A percentile compares a stretch with the other conserved stretches of the same genome.
phyloP scores from a whole-genome alignment of 2,797 vertebrate species.

The Sarcoramphus papa region DNA sequence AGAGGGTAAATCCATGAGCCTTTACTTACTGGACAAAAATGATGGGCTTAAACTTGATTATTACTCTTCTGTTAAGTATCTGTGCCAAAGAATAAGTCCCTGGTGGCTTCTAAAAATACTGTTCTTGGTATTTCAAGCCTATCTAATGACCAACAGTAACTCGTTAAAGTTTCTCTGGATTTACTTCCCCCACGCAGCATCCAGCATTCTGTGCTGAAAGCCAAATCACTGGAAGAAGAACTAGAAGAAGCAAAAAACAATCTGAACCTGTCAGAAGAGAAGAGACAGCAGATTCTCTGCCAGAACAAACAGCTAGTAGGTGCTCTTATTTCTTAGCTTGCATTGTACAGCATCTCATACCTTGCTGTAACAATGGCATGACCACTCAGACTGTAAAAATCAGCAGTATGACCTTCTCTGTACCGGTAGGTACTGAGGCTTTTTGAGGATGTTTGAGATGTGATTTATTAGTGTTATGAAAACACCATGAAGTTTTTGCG shows the following conservation, averaged over 20 bases:
- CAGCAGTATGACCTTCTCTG: background rate
- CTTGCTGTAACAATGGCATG: background rate
- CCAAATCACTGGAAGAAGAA: conserved; percentile 86
- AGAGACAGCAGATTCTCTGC: conserved; percentile 66
- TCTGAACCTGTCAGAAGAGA: conserved; percentile 80
- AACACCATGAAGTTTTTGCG: background rate
- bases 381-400: background rate
- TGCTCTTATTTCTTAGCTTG: background rate
- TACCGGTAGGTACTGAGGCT: background rate
- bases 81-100: background rate
- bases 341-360: background rate
- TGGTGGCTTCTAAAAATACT: background rate
- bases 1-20: background rate
- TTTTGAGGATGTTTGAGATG: background rate
- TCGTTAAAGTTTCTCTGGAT: background rate
- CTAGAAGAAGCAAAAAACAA: conserved; percentile 88
- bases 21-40: background rate
- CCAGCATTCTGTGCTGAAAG: conserved; percentile 81
- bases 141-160: background rate
- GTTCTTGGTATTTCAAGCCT: background rate
- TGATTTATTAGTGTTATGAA: background rate
- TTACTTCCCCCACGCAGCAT: conserved; percentile 67
- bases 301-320: conserved; percentile 85
- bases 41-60: background rate
- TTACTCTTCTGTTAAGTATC: background rate